Base-by-base conservation (phyloP, 2,797 vertebrate genomes). In the Erethizon dorsatum region DNA sequence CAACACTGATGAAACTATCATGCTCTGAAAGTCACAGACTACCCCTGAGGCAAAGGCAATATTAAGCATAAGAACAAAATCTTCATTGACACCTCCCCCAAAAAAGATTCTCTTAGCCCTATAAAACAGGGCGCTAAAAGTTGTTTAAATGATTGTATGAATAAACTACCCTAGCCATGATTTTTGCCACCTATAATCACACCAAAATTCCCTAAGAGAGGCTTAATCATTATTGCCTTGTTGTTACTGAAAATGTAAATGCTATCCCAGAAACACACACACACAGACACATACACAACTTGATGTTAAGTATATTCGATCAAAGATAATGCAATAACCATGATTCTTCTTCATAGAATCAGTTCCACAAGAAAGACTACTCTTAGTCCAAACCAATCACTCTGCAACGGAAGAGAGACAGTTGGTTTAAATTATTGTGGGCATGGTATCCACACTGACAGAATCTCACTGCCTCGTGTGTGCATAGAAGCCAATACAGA, bases 1-100 rank as follows among this genome's bases (percentile, higher is more conserved):
- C 97, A 97, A 95, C n/a, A 97, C 69, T 97, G 95, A 98, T 98
- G 96, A 98, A 98, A 77, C 87, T 97, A 92, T 98, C 97, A 98
- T 97, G 57, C 95, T 98, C 96, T 97, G 79, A 97, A 98, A 98
- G 93, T 97, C 97, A 98, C 90, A 97, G 77, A 97, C 3, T 22
- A 94, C 97, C 94, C 97, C 96, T 54, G 97, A 95, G 97, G 98
- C 80, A 97, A 94, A 97, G 71, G 92, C 97, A 97, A 97, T 98
- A 97, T 97, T 97, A 79, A 94, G 47, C 82, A 87, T 93, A 96
- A 98, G 96, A 98, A 97, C 17, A 98, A 20, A 95, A 63, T 94
- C 71, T 96, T 96, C 83, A 94, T 92, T 52, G 15, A 73, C 41
- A 41, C 37, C 37, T 41, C 37, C 37, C 37, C 17, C 17, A 56